Evolutionary conservation across 2,113 vertebrate species (phyloP).

Genomic region (Zosterops hypoxanthus): DNA sequence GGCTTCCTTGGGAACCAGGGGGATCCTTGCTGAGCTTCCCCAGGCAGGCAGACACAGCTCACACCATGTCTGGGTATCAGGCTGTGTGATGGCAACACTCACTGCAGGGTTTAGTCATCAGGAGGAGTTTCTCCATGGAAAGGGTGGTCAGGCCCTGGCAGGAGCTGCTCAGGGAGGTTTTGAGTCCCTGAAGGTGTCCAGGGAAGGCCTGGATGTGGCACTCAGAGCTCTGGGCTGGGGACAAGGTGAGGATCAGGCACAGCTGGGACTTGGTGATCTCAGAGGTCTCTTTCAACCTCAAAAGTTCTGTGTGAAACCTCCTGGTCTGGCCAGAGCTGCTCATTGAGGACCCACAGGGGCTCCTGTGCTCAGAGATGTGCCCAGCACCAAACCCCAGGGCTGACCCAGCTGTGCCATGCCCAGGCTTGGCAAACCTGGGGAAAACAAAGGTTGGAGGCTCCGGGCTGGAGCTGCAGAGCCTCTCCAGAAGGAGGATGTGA

Average conservation of each 20-base stretch:
- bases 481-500: not conserved
- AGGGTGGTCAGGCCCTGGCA: accelerated
- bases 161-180: not conserved
- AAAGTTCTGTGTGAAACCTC: not conserved
- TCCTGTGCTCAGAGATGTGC: not conserved
- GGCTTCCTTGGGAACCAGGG: not conserved
- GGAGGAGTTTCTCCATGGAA: not conserved
- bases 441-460: not conserved
- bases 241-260: not conserved
- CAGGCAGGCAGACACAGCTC: not conserved
- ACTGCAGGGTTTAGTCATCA: accelerated
- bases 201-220: not conserved
- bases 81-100: not conserved
- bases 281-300: not conserved
- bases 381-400: accelerated
- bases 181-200: not conserved
- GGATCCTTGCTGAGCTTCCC: not conserved
- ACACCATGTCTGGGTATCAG: not conserved
- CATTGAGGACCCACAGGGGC: not conserved
- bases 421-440: not conserved
- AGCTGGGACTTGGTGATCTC: accelerated
- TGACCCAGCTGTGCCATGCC: accelerated
- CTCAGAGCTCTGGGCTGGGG: not conserved
- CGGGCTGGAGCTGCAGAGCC: not conserved
- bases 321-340: not conserved